phyloP scores from a whole-genome alignment of 1,140 invertebrate genomes.

The Penaeus vannamei region DNA sequence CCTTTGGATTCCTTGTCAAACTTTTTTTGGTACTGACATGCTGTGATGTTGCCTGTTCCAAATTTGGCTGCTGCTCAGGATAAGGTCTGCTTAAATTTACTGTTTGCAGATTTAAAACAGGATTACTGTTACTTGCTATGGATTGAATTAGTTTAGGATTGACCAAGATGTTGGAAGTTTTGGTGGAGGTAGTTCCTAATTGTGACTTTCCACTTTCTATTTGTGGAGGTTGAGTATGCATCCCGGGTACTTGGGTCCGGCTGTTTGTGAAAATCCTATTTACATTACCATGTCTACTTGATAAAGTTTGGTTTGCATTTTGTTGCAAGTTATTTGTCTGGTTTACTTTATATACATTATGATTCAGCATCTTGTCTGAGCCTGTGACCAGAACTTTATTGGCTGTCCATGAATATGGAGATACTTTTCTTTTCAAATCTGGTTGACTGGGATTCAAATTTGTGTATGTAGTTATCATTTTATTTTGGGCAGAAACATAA shows the following conservation, averaged over 20 bases:
- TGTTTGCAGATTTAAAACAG: background rate
- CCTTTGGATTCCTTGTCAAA: background rate
- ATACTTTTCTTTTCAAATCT: too few relatives aligned
- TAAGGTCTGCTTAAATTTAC: background rate
- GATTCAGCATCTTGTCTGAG: too few relatives aligned
- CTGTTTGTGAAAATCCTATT: background rate
- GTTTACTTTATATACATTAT: too few relatives aligned
- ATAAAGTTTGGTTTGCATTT: too few relatives aligned
- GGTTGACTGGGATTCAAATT: too few relatives aligned
- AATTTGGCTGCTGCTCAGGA: background rate
- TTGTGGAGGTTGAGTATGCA: background rate
- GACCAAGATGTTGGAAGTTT: constrained; percentile 41
- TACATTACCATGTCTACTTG: too few relatives aligned
- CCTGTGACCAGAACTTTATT: too few relatives aligned
- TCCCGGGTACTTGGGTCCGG: background rate
- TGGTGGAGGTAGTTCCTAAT: background rate
- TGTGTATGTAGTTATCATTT: too few relatives aligned
- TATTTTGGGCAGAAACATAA: too few relatives aligned
- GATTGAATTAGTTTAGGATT: constrained; percentile 41
- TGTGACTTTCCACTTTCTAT: background rate
- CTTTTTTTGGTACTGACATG: background rate
- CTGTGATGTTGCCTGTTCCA: background rate
- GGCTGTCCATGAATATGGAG: too few relatives aligned
- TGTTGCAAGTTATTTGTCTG: too few relatives aligned
- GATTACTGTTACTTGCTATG: constrained; percentile 25